Conservation (phyloP, 2,888 invertebrate species). For the Macrophya alboannulata region DNA sequence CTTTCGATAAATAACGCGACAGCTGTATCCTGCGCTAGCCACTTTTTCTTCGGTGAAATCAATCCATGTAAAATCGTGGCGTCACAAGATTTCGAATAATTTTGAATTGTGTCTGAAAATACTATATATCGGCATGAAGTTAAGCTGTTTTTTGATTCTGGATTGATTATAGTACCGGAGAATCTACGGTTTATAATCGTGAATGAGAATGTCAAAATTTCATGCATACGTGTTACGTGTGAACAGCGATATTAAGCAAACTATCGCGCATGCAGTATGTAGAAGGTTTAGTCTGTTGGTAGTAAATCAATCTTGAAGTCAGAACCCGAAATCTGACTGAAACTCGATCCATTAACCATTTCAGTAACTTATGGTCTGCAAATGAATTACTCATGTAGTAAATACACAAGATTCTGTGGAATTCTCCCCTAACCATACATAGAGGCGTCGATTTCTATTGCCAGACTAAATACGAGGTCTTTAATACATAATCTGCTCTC, state of each 20-base stretch:
- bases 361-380: not conserved
- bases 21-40: too few relatives aligned
- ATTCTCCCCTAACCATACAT: not conserved
- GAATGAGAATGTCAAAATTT: not conserved
- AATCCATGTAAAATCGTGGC: too few relatives aligned
- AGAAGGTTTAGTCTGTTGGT: not conserved
- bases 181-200: not conserved
- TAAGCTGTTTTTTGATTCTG: not conserved
- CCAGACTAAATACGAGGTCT: not conserved
- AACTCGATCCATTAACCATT: conserved; percentile 7
- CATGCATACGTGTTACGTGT: conserved; percentile 7
- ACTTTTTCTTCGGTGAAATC: too few relatives aligned
- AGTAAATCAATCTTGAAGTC: conserved; percentile 24
- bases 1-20: too few relatives aligned
- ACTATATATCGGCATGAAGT: too few relatives aligned
- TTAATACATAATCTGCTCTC: not conserved
- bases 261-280: not conserved
- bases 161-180: not conserved
- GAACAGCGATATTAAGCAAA: not conserved
- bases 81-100: too few relatives aligned
- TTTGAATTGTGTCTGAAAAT: too few relatives aligned
- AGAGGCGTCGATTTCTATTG: not conserved
- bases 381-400: not conserved
- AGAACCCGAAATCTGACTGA: not conserved
- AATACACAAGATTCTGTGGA: not conserved